Evolutionary conservation across 2,888 invertebrate genomes (phyloP), one percentile per base, ranked within the genome.

Genomic region (Aphodius granarius): DNA sequence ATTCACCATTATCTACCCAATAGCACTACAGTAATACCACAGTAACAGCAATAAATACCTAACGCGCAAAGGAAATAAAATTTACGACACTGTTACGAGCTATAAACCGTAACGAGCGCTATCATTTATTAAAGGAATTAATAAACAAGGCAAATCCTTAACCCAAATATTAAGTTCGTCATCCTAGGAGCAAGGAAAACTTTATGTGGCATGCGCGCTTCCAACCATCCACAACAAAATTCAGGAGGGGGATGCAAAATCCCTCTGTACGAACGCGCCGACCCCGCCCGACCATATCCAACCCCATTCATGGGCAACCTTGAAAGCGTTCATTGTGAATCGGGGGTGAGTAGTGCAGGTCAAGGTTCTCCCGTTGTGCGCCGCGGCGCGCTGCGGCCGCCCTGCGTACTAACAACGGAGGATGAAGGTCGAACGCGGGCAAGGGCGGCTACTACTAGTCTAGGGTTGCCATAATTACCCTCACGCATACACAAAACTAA

Each of bases 331-430:
- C 84, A 84, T 85, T 85, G 83, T 84, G 81, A 83, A 82, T 78
- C 81, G 80, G 82, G 84, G 83, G 84, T 81, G 84, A 84, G 83
- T 85, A 83, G 85, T 84, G 84, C 84, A 83, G 85, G 85, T 85
- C 85, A 85, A 85, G 85, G 85, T 85, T 80, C 76, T 75, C 76
- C 21, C 68, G 20, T n/a, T 21, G 21, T 21, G 68, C 68, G 68
- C 65, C 65, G 16, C 65, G n/a, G n/a, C n/a, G 43, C 43, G 43
- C 13, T 43, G 43, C 43, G 43, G 43, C 13, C 43, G 43, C 43
- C 43, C 43, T 6, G 13, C 43, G 43, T 43, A 43, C 43, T n/a
- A n/a, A n/a, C 43, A 43, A 43, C 43, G 43, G 43, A 9, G 43
- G 43, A 43, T 43, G 43, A 43, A 43, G 43, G 43, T 43, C 43